phyloP scores from a whole-genome alignment of 1,140 invertebrate species.

The Nixonia krombeini region DNA sequence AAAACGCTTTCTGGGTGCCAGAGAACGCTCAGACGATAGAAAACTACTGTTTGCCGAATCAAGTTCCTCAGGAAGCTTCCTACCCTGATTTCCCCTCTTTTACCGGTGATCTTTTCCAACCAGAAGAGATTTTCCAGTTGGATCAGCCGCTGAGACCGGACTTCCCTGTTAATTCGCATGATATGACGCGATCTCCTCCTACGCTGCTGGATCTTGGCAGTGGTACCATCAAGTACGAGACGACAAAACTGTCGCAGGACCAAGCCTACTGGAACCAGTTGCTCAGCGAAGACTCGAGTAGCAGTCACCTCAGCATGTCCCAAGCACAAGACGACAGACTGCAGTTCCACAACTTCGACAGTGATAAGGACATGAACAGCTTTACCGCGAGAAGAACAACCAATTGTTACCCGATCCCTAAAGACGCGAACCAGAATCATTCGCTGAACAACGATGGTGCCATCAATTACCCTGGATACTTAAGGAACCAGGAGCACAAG shows the following conservation, averaged over 20 bases:
- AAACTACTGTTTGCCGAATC: constrained; percentile 56
- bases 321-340: constrained; percentile 57
- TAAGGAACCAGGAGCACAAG: constrained; percentile 20
- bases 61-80: constrained; percentile 59
- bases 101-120: constrained; percentile 80
- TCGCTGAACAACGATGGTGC: constrained; percentile 12
- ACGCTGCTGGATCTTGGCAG: constrained; percentile 81
- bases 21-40: constrained; percentile 54
- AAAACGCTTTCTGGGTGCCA: constrained; percentile 62
- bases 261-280: constrained; percentile 65
- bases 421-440: constrained; percentile 49
- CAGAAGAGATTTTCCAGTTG: constrained; percentile 83
- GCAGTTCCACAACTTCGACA: constrained; percentile 49
- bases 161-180: constrained; percentile 66
- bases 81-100: constrained; percentile 73
- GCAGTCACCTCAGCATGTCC: constrained; percentile 62
- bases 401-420: constrained; percentile 41
- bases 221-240: constrained; percentile 75
- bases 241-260: constrained; percentile 56
- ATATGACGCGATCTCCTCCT: constrained; percentile 75
- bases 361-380: constrained; percentile 46
- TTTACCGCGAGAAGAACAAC: constrained; percentile 36
- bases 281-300: constrained; percentile 73
- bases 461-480: constrained; percentile 21
- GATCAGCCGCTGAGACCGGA: constrained; percentile 81